Evolutionary conservation across 2,113 vertebrate species (phyloP), one percentile per base, ranked within the genome.

Genomic region (Hyperopisus bebe): DNA sequence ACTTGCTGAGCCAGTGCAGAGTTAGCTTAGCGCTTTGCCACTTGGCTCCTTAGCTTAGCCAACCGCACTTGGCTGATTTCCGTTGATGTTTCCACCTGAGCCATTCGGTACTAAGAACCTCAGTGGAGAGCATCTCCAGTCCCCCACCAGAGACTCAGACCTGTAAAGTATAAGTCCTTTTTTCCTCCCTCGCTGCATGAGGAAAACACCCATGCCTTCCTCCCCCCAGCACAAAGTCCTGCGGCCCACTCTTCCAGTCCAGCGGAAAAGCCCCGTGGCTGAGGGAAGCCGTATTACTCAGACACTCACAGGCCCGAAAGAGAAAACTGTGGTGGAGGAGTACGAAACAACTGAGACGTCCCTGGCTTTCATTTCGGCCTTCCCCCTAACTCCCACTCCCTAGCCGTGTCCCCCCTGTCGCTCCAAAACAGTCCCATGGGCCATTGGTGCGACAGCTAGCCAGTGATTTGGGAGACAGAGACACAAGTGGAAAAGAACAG

Each of bases 251-350:
- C 58, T 89, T 90, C 88, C 90, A 92, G 58, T 93, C 89, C 31
- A 88, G 87, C 92, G 93, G 94, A 94, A 95, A 95, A 94, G 89
- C 94, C 94, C 94, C 92, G 92, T 93, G 90, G 92, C 90, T 82
- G 92, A 94, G 95, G 94, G 93, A 91, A 94, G 93, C 94, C 94
- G 93, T 88, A 66, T 94, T 94, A 95, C 91, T 95, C 94, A 95
- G 91, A 85, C 77, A 27, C 87, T 90, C 82, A 93, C 93, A 93
- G 91, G 88, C 92, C 92, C 74, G 93, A 94, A 92, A 93, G 89
- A 92, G 90, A 92, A 90, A 92, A 91, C 19, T 47, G 35, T 31
- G n/a, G 51, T 6, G 89, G 77, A 42, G 88, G 70, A 86, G 85
- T 86, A 93, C 92, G 90, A 89, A 70, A 66, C 90, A 92, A 80